These are phyloP conservation scores for Salvator merianae DNA, from an alignment of 2,113 vertebrate species.

Conservation along the genomic window DNA sequence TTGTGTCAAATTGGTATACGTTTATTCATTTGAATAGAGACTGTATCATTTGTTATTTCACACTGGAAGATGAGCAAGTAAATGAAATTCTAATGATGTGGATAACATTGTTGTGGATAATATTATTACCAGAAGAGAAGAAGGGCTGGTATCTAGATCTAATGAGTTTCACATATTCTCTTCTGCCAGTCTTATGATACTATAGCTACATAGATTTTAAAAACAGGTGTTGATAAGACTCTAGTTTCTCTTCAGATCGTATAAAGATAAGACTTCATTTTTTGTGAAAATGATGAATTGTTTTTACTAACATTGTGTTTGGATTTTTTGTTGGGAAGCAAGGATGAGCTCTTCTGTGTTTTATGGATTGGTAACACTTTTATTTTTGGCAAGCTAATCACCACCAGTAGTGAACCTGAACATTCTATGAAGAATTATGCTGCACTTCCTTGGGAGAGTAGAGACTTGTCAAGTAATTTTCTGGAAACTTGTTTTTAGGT, in stretches of 20 bases:
- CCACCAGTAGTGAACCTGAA: constrained; percentile 43
- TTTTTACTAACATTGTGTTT: not conserved
- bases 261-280: not conserved
- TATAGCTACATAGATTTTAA: not conserved
- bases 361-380: not conserved
- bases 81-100: too few species aligned
- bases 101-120: too few species aligned
- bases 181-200: not conserved
- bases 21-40: too few species aligned
- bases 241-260: not conserved
- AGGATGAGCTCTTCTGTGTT: not conserved
- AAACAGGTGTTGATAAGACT: not conserved
- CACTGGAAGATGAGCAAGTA: too few species aligned
- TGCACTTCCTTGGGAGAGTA: constrained; percentile 43
- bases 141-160: too few species aligned
- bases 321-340: not conserved
- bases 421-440: constrained; percentile 16
- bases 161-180: not conserved
- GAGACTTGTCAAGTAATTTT: constrained; percentile 37
- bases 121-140: too few species aligned
- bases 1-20: too few species aligned
- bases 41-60: too few species aligned
- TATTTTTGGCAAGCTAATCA: constrained; percentile 60
- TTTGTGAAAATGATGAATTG: not conserved
- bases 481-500: constrained; percentile 33